These are phyloP conservation scores for Drosophila monieri DNA, from an alignment of 2,888 invertebrate genomes.

Conservation along the genomic window DNA sequence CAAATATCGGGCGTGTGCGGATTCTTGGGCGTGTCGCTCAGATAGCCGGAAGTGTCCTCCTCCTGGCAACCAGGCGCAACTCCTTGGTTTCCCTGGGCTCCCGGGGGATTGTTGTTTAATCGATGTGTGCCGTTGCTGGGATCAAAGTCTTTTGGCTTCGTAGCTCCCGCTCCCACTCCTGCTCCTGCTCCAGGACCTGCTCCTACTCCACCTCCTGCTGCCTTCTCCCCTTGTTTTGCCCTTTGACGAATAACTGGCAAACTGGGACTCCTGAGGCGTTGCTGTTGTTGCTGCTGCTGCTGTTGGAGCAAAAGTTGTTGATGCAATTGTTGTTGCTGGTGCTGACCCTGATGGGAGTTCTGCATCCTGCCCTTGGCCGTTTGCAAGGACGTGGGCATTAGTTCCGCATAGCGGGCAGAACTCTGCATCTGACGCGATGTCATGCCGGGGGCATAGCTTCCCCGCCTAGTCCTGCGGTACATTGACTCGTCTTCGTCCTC, in stretches of 20 bases:
- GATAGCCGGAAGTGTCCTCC: slow-evolving; percentile 93
- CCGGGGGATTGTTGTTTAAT: slow-evolving; percentile 66
- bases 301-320: slow-evolving; percentile 42
- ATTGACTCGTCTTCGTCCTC: slow-evolving; percentile 71
- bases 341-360: slow-evolving; percentile 58
- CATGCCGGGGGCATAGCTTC: slow-evolving; percentile 71
- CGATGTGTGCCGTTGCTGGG: slow-evolving; percentile 72
- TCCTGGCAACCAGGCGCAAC: slow-evolving; percentile 85
- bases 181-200: slow-evolving; percentile 61
- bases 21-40: slow-evolving; percentile 89
- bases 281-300: slow-evolving; percentile 52
- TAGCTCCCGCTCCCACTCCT: slow-evolving; percentile 34
- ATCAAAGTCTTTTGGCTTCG: slow-evolving; percentile 58
- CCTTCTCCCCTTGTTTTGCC: slow-evolving; percentile 55
- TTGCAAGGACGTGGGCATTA: slow-evolving; percentile 71
- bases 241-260: slow-evolving; percentile 87
- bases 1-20: slow-evolving; percentile 85
- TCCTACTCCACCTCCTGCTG: slow-evolving; percentile 33
- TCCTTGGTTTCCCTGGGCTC: slow-evolving; percentile 13
- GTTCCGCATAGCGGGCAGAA: slow-evolving; percentile 64
- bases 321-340: slow-evolving; percentile 60
- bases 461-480: slow-evolving; percentile 57
- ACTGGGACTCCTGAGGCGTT: slow-evolving; percentile 86
- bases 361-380: slow-evolving; percentile 81
- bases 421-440: slow-evolving; percentile 43